A percentile compares a stretch with the other conserved stretches of the same genome.
phyloP scores from a whole-genome alignment of 2,113 vertebrate genomes.

The Rhombomys opimus region DNA sequence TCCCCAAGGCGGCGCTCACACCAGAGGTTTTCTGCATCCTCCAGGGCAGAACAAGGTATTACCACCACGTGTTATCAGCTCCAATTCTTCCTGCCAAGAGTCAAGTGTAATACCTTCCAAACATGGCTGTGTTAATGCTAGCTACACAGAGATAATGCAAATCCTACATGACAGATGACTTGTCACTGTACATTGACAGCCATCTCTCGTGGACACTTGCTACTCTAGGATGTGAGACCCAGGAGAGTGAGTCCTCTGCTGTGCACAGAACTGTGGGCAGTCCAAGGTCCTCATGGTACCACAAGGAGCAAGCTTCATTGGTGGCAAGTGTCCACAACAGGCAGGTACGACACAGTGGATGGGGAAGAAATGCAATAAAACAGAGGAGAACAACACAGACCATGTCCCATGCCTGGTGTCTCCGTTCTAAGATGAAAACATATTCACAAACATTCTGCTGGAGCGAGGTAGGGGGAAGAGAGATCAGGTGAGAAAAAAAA shows the following conservation, averaged over 20 bases:
- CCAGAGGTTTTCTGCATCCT: constrained; percentile 52
- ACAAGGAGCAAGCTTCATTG: background rate
- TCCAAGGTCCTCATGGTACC: background rate
- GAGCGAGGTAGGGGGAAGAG: background rate
- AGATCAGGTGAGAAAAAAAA: background rate
- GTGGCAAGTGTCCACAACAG: background rate
- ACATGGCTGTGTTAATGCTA: background rate
- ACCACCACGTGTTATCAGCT: constrained; percentile 62
- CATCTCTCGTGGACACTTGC: background rate
- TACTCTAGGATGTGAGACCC: constrained; percentile 7
- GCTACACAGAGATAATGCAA: constrained; percentile 50
- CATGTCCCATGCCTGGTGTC: background rate
- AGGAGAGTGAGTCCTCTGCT: background rate
- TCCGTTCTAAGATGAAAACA: background rate
- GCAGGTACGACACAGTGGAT: background rate
- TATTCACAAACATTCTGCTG: background rate
- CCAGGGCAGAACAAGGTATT: constrained; percentile 66
- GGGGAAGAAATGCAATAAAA: background rate
- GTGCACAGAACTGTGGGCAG: background rate
- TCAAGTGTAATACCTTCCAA: constrained; percentile 45
- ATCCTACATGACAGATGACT: background rate
- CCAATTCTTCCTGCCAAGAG: constrained; percentile 65
- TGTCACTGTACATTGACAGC: background rate
- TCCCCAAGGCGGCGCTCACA: constrained; percentile 23
- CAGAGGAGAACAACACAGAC: background rate